A percentile compares a stretch with the other conserved stretches of the same genome.
phyloP scores from a whole-genome alignment of 2,888 invertebrate genomes.

The Barypeithes pellucidus region DNA sequence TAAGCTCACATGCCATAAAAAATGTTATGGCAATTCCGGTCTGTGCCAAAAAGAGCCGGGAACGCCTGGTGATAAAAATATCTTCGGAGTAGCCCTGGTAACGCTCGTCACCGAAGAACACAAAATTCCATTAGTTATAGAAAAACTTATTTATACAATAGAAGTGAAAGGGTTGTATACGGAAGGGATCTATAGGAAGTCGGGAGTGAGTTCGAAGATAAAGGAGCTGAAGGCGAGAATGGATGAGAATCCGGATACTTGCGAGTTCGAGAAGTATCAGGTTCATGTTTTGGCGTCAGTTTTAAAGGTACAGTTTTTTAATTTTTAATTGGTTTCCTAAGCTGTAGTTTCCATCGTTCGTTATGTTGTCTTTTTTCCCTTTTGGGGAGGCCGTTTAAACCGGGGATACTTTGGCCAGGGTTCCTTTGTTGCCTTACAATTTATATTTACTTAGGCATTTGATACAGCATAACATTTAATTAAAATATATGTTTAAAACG shows the following conservation, averaged over 20 bases:
- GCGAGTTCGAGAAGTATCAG: conserved; percentile 81
- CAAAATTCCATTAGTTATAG: conserved; percentile 91
- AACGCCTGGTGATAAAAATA: conserved; percentile 73
- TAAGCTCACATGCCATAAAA: conserved; percentile 94
- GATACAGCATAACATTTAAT: too few species aligned
- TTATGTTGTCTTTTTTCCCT: too few species aligned
- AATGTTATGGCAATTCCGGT: conserved; percentile 80
- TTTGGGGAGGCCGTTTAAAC: too few species aligned
- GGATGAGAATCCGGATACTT: conserved; percentile 83
- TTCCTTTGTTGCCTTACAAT: too few species aligned
- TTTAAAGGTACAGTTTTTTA: conserved; percentile 74
- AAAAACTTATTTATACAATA: conserved; percentile 89
- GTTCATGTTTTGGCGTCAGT: conserved; percentile 94
- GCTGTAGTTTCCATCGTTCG: too few species aligned
- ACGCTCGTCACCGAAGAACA: conserved; percentile 83
- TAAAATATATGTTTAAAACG: too few species aligned
- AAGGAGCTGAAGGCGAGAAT: conserved; percentile 83
- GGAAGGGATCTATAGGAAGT: conserved; percentile 94
- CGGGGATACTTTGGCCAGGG: too few species aligned
- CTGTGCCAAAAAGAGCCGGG: conserved; percentile 74
- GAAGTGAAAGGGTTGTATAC: conserved; percentile 94
- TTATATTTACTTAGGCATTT: too few species aligned
- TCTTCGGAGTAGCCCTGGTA: conserved; percentile 88
- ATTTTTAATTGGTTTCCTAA: too few species aligned
- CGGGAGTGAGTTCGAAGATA: conserved; percentile 89